Conservation (phyloP, 2,797 vertebrate genomes). For the Galaxias olidus region DNA sequence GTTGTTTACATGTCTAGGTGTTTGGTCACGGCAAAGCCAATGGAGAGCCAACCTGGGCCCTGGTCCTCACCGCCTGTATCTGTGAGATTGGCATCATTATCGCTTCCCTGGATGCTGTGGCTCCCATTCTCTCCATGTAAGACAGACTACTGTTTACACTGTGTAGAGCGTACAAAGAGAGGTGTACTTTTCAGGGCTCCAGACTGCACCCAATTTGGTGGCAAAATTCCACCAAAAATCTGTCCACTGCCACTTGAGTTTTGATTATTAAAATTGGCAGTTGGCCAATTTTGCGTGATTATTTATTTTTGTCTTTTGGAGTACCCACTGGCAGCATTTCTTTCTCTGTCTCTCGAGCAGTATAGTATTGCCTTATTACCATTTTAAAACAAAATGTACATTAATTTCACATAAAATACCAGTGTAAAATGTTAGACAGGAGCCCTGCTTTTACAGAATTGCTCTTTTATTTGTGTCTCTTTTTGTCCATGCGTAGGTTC, state of each 20-base stretch:
- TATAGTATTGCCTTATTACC: too few species aligned
- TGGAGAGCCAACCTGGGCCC: conserved; percentile 96
- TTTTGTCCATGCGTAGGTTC: conserved; percentile 78
- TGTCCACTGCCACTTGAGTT: too few species aligned
- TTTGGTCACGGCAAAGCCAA: conserved; percentile 97
- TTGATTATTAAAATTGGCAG: too few species aligned
- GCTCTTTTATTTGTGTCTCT: neutral
- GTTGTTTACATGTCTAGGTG: conserved; percentile 73
- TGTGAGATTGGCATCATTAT: conserved; percentile 99
- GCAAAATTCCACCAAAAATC: too few species aligned
- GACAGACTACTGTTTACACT: conserved; percentile 33
- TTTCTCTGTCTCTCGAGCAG: neutral
- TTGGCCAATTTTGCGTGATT: too few species aligned
- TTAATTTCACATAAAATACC: too few species aligned
- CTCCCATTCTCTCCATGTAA: conserved; percentile 98
- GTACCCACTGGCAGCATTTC: neutral
- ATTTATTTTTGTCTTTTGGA: too few species aligned
- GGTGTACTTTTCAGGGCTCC: too few species aligned
- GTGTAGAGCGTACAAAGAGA: neutral
- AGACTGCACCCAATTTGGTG: too few species aligned
- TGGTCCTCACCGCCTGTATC: conserved; percentile 93
- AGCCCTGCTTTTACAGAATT: neutral
- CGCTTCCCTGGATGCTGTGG: conserved; percentile 94
- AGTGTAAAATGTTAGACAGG: too few species aligned
- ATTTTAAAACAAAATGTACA: too few species aligned